Evolutionary conservation across 53 echinoderm and acorn worm genomes (phyloP).

Genomic region (Hippasteria phrygiana): DNA sequence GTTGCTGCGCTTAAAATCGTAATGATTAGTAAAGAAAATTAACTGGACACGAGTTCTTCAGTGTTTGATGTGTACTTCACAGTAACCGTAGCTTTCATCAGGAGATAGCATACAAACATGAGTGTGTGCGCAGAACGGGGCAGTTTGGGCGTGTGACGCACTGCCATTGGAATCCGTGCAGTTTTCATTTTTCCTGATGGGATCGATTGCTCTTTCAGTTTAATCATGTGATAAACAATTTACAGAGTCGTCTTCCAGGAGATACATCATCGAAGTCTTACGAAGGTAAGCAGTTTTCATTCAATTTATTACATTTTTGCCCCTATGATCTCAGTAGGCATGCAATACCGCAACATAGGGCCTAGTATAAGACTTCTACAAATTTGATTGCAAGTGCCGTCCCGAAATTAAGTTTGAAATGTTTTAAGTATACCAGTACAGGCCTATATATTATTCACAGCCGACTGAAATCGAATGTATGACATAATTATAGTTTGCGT

Average conservation of each 20-base stretch:
- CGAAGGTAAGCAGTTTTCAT: not conserved
- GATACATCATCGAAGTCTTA: not conserved
- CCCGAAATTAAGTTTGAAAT: too few relatives aligned
- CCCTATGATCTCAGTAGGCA: not conserved
- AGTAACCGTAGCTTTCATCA: too few relatives aligned
- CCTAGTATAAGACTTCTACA: not conserved
- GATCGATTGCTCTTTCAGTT: not conserved
- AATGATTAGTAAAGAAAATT: constrained; percentile 3
- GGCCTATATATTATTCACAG: too few relatives aligned
- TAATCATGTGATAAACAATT: not conserved
- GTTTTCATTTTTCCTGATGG: not conserved
- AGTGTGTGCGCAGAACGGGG: not conserved
- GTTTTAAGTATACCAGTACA: too few relatives aligned
- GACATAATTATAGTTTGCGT: too few relatives aligned
- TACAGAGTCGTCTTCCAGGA: not conserved
- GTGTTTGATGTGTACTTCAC: not conserved
- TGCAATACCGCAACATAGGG: not conserved
- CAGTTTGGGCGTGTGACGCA: not conserved
- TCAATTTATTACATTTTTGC: not conserved
- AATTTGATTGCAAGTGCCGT: too few relatives aligned
- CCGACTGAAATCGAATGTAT: too few relatives aligned
- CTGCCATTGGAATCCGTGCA: not conserved
- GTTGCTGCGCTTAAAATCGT: not conserved
- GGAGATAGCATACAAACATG: not conserved
- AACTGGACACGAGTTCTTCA: not conserved